Percentiles rank a stretch among this genome's conserved stretches.
phyloP scores from a whole-genome alignment of 2,797 vertebrate species.

The Pseudochirops corinnae region DNA sequence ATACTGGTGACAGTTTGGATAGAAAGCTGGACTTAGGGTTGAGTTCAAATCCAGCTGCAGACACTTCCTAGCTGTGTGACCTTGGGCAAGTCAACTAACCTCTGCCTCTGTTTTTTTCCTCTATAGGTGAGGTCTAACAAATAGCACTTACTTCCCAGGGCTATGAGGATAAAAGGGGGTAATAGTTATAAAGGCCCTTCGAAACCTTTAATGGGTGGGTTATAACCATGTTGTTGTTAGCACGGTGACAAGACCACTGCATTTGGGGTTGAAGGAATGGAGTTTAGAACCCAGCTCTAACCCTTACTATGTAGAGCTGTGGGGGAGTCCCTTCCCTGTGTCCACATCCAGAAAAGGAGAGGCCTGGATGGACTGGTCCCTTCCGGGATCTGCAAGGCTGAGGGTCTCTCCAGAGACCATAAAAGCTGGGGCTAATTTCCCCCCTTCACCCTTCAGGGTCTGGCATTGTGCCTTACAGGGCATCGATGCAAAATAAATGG shows the following conservation, averaged over 20 bases:
- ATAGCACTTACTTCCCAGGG: neutral
- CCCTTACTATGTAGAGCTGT: neutral
- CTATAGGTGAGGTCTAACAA: neutral
- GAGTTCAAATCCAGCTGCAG: neutral
- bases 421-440: neutral
- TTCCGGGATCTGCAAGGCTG: neutral
- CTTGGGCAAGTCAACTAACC: neutral
- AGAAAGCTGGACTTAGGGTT: neutral
- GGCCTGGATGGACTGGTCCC: no score
- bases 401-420: neutral
- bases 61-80: neutral
- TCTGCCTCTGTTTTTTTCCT: neutral
- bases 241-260: neutral
- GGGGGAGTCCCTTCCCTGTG: no score
- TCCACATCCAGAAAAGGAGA: neutral
- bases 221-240: neutral
- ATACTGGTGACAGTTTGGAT: no score
- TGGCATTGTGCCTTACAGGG: neutral
- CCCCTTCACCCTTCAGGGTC: neutral
- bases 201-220: no score
- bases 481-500: neutral
- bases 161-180: neutral
- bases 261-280: neutral
- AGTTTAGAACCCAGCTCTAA: no score
- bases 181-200: neutral